phyloP scores from a whole-genome alignment of 92 coral and sea anemone species.

The Scolanthus callimorphus region DNA sequence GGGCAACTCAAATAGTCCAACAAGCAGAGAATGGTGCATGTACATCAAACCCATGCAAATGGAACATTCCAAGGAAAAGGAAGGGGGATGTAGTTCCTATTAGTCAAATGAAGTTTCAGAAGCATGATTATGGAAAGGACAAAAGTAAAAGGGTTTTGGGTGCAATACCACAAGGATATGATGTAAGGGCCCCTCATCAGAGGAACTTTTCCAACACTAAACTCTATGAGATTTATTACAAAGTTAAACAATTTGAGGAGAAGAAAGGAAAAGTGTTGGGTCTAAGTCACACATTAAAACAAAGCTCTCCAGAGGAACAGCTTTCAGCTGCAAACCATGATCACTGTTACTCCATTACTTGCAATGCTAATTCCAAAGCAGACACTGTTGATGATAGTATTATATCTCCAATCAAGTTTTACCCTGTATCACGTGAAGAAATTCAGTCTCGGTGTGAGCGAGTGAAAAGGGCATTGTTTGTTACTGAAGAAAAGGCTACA shows the following conservation, averaged over 20 bases:
- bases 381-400: neutral
- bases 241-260: slow-evolving; percentile 10
- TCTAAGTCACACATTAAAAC: slow-evolving; percentile 3
- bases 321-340: neutral
- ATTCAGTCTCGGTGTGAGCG: slow-evolving; percentile 18
- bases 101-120: slow-evolving; percentile 1
- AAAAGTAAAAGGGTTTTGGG: neutral
- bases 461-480: slow-evolving; percentile 18
- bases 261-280: slow-evolving; percentile 16
- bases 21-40: neutral
- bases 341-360: neutral
- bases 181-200: slow-evolving; percentile 6
- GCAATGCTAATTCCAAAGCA: neutral
- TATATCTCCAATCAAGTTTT: slow-evolving; percentile 20
- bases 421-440: slow-evolving; percentile 25
- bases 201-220: slow-evolving; percentile 5
- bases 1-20: neutral
- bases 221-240: slow-evolving; percentile 4
- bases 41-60: neutral
- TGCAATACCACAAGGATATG: neutral
- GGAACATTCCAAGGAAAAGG: slow-evolving; percentile 27
- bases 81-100: slow-evolving; percentile 37
- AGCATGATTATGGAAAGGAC: slow-evolving; percentile 20
- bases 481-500: slow-evolving; percentile 15
- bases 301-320: too few species aligned